Percentiles rank a stretch among this genome's conserved stretches.
These are phyloP conservation scores for Eurois occulta DNA, from an alignment of 2,888 invertebrate species.

Conservation along the genomic window DNA sequence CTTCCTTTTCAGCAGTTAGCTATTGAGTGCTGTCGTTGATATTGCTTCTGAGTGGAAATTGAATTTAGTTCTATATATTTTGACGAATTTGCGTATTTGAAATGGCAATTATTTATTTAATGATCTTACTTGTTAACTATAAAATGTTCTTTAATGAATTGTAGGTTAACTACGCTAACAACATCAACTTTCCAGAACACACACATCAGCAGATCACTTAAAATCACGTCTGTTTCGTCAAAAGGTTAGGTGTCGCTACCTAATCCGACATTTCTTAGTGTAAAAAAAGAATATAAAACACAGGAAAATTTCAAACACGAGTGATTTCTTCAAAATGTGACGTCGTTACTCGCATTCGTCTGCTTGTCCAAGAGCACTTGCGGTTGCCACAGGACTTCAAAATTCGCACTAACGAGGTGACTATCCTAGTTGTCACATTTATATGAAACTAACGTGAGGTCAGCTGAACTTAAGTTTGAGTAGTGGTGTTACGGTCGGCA, in stretches of 20 bases:
- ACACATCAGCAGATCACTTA: too few species aligned
- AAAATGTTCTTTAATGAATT: not conserved
- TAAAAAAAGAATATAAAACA: not conserved
- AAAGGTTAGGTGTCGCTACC: not conserved
- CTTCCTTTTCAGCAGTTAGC: slow-evolving; percentile 15
- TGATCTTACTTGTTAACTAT: not conserved
- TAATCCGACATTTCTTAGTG: too few species aligned
- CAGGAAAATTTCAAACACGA: slow-evolving; percentile 11
- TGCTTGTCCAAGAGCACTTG: slow-evolving; percentile 70
- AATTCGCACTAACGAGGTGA: slow-evolving; percentile 80
- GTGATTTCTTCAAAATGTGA: slow-evolving; percentile 39
- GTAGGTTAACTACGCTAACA: not conserved
- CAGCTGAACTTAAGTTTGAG: slow-evolving; percentile 69
- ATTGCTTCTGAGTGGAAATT: slow-evolving; percentile 20
- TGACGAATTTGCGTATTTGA: not conserved
- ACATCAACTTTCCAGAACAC: not conserved
- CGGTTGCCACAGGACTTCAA: slow-evolving; percentile 67
- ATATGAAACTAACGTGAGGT: slow-evolving; percentile 74
- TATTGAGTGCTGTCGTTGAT: slow-evolving; percentile 6
- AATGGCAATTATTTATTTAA: not conserved
- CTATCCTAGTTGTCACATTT: slow-evolving; percentile 76
- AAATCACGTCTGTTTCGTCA: too few species aligned
- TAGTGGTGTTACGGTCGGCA: slow-evolving; percentile 53
- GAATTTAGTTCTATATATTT: slow-evolving; percentile 20
- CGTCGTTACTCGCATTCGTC: slow-evolving; percentile 55